These are phyloP conservation scores for Leptinotarsa peninsularis DNA, from an alignment of 2,888 invertebrate genomes.

Conservation along the genomic window DNA sequence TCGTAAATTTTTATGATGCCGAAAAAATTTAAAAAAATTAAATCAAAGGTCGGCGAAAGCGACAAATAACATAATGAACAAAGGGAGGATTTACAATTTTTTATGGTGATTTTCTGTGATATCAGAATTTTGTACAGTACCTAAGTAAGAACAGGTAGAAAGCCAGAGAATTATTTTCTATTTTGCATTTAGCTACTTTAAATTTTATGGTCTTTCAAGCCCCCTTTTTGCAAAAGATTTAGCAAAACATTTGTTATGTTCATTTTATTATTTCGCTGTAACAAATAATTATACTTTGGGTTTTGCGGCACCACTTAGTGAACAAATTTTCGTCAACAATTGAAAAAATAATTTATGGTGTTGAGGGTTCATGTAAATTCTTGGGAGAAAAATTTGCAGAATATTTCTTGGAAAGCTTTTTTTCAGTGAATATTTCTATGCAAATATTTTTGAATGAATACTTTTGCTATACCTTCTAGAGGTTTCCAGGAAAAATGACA, in stretches of 20 bases:
- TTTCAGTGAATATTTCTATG: not conserved
- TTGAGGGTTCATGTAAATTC: not conserved
- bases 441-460: not conserved
- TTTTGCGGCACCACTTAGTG: constrained; percentile 13
- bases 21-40: not conserved
- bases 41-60: not conserved
- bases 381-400: not conserved
- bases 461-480: not conserved
- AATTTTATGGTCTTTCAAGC: not conserved
- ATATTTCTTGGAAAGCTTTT: not conserved
- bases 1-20: not conserved
- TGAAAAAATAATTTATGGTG: constrained; percentile 4
- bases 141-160: not conserved
- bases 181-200: constrained; percentile 1
- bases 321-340: not conserved
- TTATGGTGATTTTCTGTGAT: not conserved
- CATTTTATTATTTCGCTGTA: constrained; percentile 3
- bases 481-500: too few species aligned
- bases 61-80: constrained; percentile 9
- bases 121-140: not conserved
- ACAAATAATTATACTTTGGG: constrained; percentile 2
- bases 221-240: constrained; percentile 1
- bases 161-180: not conserved
- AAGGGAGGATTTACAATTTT: not conserved
- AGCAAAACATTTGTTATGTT: not conserved